phyloP scores from a whole-genome alignment of 2,797 vertebrate species.

The Cygnus olor region DNA sequence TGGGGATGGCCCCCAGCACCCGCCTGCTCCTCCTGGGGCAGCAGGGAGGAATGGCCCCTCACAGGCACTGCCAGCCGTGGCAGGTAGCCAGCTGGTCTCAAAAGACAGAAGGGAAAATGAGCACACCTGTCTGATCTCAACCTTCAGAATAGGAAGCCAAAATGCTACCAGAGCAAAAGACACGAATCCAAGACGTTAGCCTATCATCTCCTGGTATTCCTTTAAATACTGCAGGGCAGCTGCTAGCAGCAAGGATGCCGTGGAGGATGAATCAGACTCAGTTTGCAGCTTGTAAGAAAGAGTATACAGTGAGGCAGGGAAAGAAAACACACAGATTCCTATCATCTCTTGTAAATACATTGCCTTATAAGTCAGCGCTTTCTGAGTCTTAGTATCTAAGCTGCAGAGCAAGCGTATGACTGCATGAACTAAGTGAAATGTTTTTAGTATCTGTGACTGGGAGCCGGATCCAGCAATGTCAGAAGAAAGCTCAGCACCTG shows the following conservation, averaged over 20 bases:
- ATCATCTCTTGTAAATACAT: neutral
- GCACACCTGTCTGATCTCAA: rapidly evolving
- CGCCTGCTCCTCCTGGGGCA: neutral
- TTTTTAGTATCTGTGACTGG: neutral
- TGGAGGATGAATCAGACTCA: neutral
- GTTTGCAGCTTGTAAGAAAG: neutral
- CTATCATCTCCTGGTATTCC: neutral
- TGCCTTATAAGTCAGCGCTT: neutral
- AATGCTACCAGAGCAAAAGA: neutral
- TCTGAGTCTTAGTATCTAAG: neutral
- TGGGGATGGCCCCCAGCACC: neutral
- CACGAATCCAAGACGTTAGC: rapidly evolving
- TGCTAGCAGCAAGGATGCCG: neutral
- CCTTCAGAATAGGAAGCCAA: neutral
- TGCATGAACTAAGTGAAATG: neutral
- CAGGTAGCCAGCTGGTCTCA: neutral
- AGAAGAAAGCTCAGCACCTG: neutral
- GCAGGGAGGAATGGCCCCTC: neutral
- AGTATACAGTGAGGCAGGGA: neutral
- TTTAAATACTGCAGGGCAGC: neutral
- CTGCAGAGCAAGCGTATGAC: neutral
- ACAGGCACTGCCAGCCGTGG: neutral
- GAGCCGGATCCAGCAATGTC: neutral
- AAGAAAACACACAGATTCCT: neutral
- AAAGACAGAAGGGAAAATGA: neutral